These are phyloP conservation scores for Anguilla megastoma DNA, from an alignment of 2,797 vertebrate species.

Conservation along the genomic window DNA sequence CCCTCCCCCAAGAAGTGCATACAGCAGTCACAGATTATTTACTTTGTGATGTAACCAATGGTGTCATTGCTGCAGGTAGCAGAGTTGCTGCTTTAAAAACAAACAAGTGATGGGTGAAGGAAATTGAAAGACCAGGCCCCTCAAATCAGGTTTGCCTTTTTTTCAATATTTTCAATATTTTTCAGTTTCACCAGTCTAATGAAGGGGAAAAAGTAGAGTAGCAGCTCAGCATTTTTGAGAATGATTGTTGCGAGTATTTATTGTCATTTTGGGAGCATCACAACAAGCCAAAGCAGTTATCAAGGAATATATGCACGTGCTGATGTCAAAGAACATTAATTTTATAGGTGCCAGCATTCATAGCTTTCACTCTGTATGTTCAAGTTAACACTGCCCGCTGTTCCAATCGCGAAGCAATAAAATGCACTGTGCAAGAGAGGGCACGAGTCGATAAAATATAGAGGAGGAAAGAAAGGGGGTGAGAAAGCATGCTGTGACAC, in stretches of 20 bases:
- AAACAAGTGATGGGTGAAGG: background rate
- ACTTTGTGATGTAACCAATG: background rate
- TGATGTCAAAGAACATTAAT: background rate
- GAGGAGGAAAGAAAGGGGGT: background rate
- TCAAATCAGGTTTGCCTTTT: background rate
- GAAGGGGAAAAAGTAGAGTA: background rate
- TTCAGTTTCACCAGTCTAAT: background rate
- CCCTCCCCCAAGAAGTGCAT: background rate
- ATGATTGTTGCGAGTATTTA: background rate
- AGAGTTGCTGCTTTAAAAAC: background rate
- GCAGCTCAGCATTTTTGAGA: background rate
- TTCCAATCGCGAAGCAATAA: constrained; percentile 1
- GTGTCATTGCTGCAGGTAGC: background rate
- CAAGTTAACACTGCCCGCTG: background rate
- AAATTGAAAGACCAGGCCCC: background rate
- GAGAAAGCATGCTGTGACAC: background rate
- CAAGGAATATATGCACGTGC: background rate
- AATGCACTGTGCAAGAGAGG: background rate
- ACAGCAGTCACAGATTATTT: background rate
- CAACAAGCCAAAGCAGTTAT: background rate
- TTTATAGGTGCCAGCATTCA: background rate
- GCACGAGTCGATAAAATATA: background rate
- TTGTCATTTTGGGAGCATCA: background rate
- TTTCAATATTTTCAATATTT: background rate
- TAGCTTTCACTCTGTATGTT: background rate